Evolutionary conservation across 2,113 vertebrate species (phyloP).

Genomic region (Eublepharis macularius): DNA sequence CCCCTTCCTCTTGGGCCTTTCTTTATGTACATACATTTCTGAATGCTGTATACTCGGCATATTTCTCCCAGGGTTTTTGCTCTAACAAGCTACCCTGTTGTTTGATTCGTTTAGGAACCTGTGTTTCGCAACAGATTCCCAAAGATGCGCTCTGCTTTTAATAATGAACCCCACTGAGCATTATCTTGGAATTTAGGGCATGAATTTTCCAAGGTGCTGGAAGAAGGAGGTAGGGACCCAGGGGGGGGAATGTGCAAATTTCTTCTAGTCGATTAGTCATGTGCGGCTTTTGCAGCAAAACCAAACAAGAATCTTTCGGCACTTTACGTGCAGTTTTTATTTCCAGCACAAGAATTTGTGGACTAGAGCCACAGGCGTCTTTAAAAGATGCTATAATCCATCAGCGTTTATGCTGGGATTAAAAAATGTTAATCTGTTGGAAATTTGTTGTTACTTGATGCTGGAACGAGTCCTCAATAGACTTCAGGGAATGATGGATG

Average conservation of each 20-base stretch:
- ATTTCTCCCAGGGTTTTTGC: background rate
- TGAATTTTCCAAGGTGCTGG: background rate
- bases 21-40: background rate
- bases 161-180: conserved; percentile 8
- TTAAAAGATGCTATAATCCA: no score
- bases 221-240: background rate
- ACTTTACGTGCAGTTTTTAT: no score
- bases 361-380: no score
- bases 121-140: background rate
- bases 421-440: no score
- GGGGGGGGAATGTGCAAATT: no score
- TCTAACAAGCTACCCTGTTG: background rate
- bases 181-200: conserved; percentile 10
- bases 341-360: no score
- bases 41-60: background rate
- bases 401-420: no score
- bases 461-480: background rate
- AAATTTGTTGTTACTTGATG: background rate
- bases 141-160: conserved; percentile 12
- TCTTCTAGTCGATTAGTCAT: no score
- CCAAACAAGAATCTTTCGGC: no score
- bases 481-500: background rate
- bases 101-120: background rate
- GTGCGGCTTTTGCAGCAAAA: no score
- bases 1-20: background rate